These are phyloP conservation scores for Andrena bucephala DNA, from an alignment of 2,888 invertebrate species.

Conservation along the genomic window DNA sequence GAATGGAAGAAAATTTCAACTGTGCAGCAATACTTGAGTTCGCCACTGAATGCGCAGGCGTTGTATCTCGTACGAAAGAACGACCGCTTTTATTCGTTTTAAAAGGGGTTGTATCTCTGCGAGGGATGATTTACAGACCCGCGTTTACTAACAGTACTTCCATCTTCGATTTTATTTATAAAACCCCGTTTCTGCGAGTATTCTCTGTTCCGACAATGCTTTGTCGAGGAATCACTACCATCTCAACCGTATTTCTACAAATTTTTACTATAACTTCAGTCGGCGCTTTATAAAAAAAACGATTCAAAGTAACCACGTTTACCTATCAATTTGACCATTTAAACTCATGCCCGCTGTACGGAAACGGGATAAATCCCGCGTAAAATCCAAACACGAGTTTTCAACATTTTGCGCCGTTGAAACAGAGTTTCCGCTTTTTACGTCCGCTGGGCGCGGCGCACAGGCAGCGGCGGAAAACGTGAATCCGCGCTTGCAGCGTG, in stretches of 20 bases:
- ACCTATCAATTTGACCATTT: not conserved
- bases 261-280: not conserved
- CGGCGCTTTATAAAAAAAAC: not conserved
- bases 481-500: not conserved
- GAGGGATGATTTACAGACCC: constrained; percentile 13
- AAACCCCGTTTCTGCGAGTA: not conserved
- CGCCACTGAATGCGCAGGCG: not conserved
- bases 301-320: not conserved
- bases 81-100: not conserved
- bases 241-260: not conserved
- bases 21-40: not conserved
- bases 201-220: not conserved
- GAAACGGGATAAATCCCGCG: not conserved
- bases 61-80: not conserved
- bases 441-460: not conserved
- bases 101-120: not conserved
- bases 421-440: not conserved
- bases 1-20: not conserved
- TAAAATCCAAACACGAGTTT: not conserved
- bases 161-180: not conserved
- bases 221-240: not conserved
- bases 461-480: not conserved
- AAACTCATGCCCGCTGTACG: not conserved
- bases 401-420: too few species aligned
- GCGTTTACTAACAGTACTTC: not conserved